phyloP scores from a whole-genome alignment of 2,113 vertebrate species.

The Aplodontia rufa region DNA sequence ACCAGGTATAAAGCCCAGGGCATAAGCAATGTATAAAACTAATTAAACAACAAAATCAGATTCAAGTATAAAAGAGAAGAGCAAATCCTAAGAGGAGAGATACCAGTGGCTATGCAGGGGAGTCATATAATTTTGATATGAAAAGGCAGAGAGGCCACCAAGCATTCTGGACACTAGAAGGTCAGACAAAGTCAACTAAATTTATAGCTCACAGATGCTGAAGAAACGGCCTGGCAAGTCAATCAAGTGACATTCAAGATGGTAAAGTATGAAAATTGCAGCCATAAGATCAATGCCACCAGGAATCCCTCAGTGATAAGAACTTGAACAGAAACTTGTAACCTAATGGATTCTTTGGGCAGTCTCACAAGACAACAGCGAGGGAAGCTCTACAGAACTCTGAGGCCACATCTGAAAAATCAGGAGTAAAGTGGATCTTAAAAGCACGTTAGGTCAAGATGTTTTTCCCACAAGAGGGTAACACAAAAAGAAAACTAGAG shows the following conservation, averaged over 20 bases:
- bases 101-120: fast-evolving
- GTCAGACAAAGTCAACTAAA: not conserved
- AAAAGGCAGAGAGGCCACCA: not conserved
- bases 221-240: not conserved
- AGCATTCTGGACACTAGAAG: not conserved
- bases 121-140: not conserved
- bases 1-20: not conserved
- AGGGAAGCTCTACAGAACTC: not conserved
- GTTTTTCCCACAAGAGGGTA: not conserved
- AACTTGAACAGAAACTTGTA: not conserved
- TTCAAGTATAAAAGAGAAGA: not conserved
- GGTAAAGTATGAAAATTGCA: not conserved
- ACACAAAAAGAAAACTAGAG: not conserved
- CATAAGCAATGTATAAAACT: not conserved
- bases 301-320: not conserved
- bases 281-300: not conserved
- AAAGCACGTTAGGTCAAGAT: not conserved
- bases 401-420: not conserved
- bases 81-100: not conserved
- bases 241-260: not conserved
- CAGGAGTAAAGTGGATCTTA: not conserved
- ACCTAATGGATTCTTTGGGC: not conserved
- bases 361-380: not conserved
- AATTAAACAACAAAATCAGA: not conserved
- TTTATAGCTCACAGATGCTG: not conserved